These are phyloP conservation scores for Pagetopsis macropterus DNA, from an alignment of 2,797 vertebrate species.

Conservation along the genomic window DNA sequence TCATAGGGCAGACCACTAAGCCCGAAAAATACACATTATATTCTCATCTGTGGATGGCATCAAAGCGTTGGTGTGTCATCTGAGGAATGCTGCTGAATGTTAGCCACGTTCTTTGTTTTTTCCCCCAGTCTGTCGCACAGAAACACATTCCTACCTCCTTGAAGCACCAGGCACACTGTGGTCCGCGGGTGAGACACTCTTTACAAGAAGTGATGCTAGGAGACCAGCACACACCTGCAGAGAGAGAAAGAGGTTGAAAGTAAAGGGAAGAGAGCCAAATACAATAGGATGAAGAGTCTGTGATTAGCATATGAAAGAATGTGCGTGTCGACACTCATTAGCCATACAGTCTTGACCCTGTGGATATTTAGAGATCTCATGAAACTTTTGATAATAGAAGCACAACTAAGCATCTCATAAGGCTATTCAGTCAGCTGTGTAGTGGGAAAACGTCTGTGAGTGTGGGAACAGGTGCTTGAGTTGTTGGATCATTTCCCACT, in stretches of 20 bases:
- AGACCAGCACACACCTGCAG: constrained; percentile 88
- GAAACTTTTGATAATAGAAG: constrained; percentile 51
- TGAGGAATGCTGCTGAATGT: constrained; percentile 60
- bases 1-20: constrained; percentile 51
- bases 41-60: constrained; percentile 64
- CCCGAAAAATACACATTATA: constrained; percentile 64
- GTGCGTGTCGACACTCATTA: constrained; percentile 61
- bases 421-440: constrained; percentile 29
- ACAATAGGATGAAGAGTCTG: constrained; percentile 21
- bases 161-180: constrained; percentile 96
- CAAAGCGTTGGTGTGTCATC: constrained; percentile 62
- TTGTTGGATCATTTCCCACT: constrained; percentile 30
- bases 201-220: constrained; percentile 86
- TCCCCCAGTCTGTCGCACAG: constrained; percentile 1
- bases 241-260: constrained; percentile 36
- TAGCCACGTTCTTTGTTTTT: constrained; percentile 33
- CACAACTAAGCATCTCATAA: constrained; percentile 49
- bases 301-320: constrained; percentile 71
- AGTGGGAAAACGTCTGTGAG: constrained; percentile 18
- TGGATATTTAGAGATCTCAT: constrained; percentile 42
- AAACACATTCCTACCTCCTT: constrained; percentile 87
- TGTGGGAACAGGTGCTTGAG: constrained; percentile 70
- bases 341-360: constrained; percentile 40
- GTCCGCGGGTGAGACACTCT: constrained; percentile 90
- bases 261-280: constrained; percentile 1